Base-by-base conservation (phyloP, 1,140 invertebrate species). In the Oncopeltus fasciatus region DNA sequence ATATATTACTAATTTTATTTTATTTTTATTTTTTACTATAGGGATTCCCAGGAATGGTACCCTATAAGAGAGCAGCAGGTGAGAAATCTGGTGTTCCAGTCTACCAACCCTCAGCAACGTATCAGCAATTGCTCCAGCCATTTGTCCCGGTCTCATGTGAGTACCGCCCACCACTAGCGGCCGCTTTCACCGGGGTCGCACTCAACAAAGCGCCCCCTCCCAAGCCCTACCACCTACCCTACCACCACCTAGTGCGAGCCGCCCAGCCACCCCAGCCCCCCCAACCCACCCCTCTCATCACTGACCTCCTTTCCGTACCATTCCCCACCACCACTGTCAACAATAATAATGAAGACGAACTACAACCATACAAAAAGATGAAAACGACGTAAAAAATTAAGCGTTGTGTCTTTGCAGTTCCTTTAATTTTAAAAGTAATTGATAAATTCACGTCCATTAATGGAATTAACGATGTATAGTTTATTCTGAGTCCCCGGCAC, bases 91-190 rank as follows among this genome's bases (percentile, higher is more conserved):
- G 43, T 18, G 82, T 95, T 74, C 92, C 92, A 68, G 88, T 96
- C 69, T 97, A 95, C 80, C 92, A 95, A 77, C 91, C 90, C 69
- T 88, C 87, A 68, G 88, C 90, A 70, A 88, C 90, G 70, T 95
- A 95, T 79, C 92, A 95, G 76, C 91, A 91, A 78, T 81, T 95
- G 75, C 93, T 95, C 89, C 90, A 94, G 83, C 90, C 90, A 71
- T 90, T 88, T 80, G 86, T 90, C 80, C 86, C 87, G 82, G 86
- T 90, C 78, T 89, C 86, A 88, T 90, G 87, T 90, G 86, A 90
- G 87, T 89, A 88, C 67, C 62, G 65, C 60, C 74, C 78, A 77
- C 46, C 68, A 53, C 33, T 65, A 29, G 43, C 65, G 33, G 58
- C 66, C 60, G 62, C 63, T 38, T 62, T 59, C 72, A 80, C 77